Conservation (phyloP, 2,888 invertebrate genomes). For the Lymantria dispar region DNA sequence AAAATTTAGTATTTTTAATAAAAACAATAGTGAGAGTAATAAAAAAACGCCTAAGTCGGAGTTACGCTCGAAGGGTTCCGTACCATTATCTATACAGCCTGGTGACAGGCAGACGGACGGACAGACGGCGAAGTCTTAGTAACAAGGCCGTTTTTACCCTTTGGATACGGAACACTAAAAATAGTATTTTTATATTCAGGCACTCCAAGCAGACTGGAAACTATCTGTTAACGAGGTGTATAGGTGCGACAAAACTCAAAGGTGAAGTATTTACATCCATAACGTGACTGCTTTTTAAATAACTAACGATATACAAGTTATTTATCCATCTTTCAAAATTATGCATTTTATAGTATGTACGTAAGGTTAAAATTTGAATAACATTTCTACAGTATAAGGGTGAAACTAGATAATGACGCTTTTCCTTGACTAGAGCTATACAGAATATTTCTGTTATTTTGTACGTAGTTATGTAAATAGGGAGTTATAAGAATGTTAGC, state of each 20-base stretch:
- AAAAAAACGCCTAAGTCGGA: too few species aligned
- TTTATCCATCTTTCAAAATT: slow-evolving; percentile 3
- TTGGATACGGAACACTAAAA: too few species aligned
- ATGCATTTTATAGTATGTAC: not conserved
- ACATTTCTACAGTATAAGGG: slow-evolving; percentile 32
- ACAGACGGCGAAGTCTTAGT: too few species aligned
- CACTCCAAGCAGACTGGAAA: slow-evolving; percentile 1
- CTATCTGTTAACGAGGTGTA: slow-evolving; percentile 18
- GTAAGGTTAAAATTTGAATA: slow-evolving; percentile 14
- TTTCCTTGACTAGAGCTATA: slow-evolving; percentile 33
- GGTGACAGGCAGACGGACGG: too few species aligned
- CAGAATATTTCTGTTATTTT: not conserved
- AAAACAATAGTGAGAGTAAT: too few species aligned
- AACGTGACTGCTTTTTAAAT: slow-evolving; percentile 51
- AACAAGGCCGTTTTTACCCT: too few species aligned
- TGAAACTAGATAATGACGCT: slow-evolving; percentile 55
- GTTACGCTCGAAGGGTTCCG: too few species aligned
- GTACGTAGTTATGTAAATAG: not conserved
- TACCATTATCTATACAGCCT: too few species aligned
- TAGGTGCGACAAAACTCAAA: slow-evolving; percentile 8
- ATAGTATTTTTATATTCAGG: slow-evolving; percentile 4
- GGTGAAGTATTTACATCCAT: slow-evolving; percentile 16
- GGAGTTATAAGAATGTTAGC: too few species aligned
- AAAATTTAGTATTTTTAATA: too few species aligned
- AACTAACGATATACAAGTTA: slow-evolving; percentile 49